Evolutionary conservation across 2,888 invertebrate species (phyloP).

Genomic region (Watsonalla binaria): DNA sequence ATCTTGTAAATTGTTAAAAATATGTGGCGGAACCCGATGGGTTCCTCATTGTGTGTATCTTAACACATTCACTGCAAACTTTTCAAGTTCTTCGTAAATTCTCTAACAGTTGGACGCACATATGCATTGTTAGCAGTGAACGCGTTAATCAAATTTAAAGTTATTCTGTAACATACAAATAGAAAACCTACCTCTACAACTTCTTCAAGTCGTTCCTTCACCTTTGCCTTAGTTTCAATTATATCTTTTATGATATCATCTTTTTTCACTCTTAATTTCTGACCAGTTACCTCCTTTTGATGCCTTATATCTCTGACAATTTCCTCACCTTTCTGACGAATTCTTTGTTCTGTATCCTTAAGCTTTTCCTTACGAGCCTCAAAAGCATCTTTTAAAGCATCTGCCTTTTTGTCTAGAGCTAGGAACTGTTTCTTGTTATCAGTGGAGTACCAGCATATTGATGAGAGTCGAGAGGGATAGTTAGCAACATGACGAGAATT

Average conservation of each 20-base stretch:
- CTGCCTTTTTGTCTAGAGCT: constrained; percentile 65
- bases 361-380: constrained; percentile 81
- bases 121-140: too few relatives aligned
- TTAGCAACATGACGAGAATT: constrained; percentile 27
- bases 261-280: constrained; percentile 76
- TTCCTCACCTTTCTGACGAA: constrained; percentile 64
- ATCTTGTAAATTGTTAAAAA: too few relatives aligned
- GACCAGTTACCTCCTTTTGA: constrained; percentile 62
- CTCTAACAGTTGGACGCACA: too few relatives aligned
- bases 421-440: constrained; percentile 61
- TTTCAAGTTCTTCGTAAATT: too few relatives aligned
- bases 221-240: constrained; percentile 83
- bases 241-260: constrained; percentile 84
- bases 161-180: background rate
- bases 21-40: too few relatives aligned
- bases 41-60: too few relatives aligned
- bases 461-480: constrained; percentile 30
- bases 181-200: constrained; percentile 81
- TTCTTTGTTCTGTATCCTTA: constrained; percentile 76
- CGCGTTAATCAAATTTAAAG: background rate
- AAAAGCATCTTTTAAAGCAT: constrained; percentile 76
- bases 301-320: constrained; percentile 66
- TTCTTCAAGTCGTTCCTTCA: constrained; percentile 85
- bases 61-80: too few relatives aligned
- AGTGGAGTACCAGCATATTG: constrained; percentile 51